phyloP scores from a whole-genome alignment of 1,140 invertebrate species.

The Scylla paramamosain region DNA sequence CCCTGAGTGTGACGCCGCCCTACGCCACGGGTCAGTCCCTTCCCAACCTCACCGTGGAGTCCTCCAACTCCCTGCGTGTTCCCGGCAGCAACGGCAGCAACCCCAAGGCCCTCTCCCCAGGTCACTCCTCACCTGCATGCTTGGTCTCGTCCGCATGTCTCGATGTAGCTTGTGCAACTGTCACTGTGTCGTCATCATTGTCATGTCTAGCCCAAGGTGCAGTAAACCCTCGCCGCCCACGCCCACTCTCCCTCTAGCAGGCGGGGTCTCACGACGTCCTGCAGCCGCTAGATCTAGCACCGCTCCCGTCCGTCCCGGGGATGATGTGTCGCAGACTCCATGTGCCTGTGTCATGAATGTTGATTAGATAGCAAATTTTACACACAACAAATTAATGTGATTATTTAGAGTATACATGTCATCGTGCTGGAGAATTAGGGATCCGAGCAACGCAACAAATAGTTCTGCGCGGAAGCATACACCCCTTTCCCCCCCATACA shows the following conservation, averaged over 20 bases:
- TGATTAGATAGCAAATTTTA: neutral
- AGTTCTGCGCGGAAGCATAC: neutral
- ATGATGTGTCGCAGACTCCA: neutral
- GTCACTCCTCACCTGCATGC: constrained; percentile 37
- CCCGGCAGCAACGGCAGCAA: constrained; percentile 62
- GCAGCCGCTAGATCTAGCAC: neutral
- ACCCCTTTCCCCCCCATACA: neutral
- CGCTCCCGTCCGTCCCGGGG: neutral
- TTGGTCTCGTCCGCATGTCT: constrained; percentile 18
- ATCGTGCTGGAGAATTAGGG: no score
- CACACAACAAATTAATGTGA: neutral
- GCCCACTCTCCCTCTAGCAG: neutral
- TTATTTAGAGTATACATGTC: neutral
- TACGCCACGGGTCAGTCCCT: constrained; percentile 86
- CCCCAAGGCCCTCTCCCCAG: constrained; percentile 63
- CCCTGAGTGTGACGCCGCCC: constrained; percentile 78
- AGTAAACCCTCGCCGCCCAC: neutral
- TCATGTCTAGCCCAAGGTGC: neutral
- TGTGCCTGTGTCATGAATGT: neutral
- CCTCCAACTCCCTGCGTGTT: constrained; percentile 81
- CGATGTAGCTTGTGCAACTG: constrained; percentile 4
- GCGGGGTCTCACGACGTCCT: neutral
- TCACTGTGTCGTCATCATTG: neutral
- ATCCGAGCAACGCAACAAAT: neutral
- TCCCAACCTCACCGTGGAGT: constrained; percentile 85